Base-by-base conservation (phyloP, 2,797 vertebrate genomes). In the Apodemus agrarius region DNA sequence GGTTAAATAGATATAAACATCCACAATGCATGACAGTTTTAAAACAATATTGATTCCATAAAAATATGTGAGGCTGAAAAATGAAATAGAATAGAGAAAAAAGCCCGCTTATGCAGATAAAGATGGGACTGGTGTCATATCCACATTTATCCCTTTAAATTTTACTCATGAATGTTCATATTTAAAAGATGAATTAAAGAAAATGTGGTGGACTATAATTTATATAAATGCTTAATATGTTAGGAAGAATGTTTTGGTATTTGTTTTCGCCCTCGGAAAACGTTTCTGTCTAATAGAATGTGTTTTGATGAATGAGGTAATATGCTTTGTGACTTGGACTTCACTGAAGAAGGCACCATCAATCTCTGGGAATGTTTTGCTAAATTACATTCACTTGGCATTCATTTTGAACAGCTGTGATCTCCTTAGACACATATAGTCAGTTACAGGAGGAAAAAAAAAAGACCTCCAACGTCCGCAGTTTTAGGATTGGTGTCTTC, bases 241-340 rank as follows among this genome's bases (percentile, higher is more conserved):
- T 96, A 79, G 75, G 19, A 95, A 92, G 61, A 91, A 91, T 76
- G 49, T 76, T 94, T 84, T 84, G 54, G 31, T 90, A 83, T 94
- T 97, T 95, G 57, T 93, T 91, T 95, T 83, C 34, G 89, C 57
- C 80, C 67, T 82, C 46, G 9, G 59, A 78, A 95, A 94, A 80
- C 4, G 4, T 65, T 43, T 79, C 76, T 24, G 31, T 49, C 21
- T 95, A 76, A 54, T 93, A 94, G 91, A 95, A 87, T 84, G 84
- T 91, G 59, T 94, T 96, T 80, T 88, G 92, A 94, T 93, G 86
- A 96, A 96, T 97, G 76, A 94, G 59, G 80, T 89, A 95, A 94
- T 96, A 87, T 57, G 65, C 90, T 78, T 84, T 67, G 92, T 69
- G 87, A 95, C 82, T 91, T 86, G 61, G 1, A 91, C 59, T 90